phyloP scores from a whole-genome alignment of 2,888 invertebrate species.

The Megastigmus dorsalis region DNA sequence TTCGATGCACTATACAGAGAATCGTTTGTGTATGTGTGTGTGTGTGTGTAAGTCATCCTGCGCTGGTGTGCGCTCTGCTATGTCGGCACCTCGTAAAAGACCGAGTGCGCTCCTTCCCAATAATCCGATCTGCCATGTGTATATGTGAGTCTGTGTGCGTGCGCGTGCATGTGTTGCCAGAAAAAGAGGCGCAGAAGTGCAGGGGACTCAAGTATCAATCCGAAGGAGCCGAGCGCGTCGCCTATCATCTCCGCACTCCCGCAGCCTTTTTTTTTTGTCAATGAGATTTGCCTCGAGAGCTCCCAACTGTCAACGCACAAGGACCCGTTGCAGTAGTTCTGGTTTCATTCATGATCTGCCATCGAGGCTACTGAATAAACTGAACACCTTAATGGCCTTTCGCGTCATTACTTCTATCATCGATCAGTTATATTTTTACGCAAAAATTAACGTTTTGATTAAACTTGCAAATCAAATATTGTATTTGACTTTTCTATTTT shows the following conservation, averaged over 20 bases:
- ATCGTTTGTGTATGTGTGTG: slow-evolving; percentile 13
- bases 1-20: not conserved
- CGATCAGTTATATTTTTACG: too few species aligned
- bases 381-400: not conserved
- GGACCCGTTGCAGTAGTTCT: not conserved
- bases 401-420: too few species aligned
- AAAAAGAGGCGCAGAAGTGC: not conserved
- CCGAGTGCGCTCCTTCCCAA: not conserved
- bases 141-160: too few species aligned
- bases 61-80: not conserved
- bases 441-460: too few species aligned
- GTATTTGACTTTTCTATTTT: not conserved
- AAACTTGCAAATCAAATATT: too few species aligned
- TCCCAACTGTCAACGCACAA: not conserved
- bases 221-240: slow-evolving; percentile 8
- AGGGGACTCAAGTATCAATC: slow-evolving; percentile 35
- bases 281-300: slow-evolving; percentile 22
- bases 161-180: too few species aligned
- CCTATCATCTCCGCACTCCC: not conserved
- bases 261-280: not conserved
- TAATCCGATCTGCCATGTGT: too few species aligned
- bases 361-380: not conserved
- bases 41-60: not conserved
- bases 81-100: slow-evolving; percentile 15
- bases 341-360: slow-evolving; percentile 7